Base-by-base conservation (phyloP, 2,113 vertebrate genomes). In the Rhynchomys soricoides region DNA sequence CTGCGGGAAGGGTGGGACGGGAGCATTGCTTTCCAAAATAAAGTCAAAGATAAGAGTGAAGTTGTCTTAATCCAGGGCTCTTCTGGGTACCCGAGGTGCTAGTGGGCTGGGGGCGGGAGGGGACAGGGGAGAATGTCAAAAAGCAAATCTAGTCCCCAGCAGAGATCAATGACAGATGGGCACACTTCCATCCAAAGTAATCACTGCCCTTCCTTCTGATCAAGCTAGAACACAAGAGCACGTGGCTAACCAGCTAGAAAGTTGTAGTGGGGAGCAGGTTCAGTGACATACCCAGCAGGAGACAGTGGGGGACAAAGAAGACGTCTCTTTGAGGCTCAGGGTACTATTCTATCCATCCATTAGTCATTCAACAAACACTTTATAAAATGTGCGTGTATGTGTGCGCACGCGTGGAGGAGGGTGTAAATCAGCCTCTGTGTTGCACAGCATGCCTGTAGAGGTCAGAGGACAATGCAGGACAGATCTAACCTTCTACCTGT, bases 1-100 rank as follows among this genome's bases (percentile, higher is more conserved):
- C 86, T 50, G 26, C 29, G 73, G 91, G 48, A 21, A 95, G 95
- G 90, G 92, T 83, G 89, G 91, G 62, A 57, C 1, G 12, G 22
- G 19, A 92, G 77, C n/a, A 26, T 10, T 45, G 66, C 90, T 96
- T 95, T 96, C 97, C 92, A 96, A 95, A 96, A 96, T 96, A 97
- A 96, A 97, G 89, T 89, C 48, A 6, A 13, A 95, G 95, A 91
- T 91, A 55, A 87, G 93, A 43, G 78, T 62, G 81, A 19, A 7
- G 5, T 37, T 34, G 59, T 48, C 83, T 68, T 37, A 50, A 88
- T 71, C 48, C 48, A 71, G 86, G 34, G 34, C 21, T 87, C 66
- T 45, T 48, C 68, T 22, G 1, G 9, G 81, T 75, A 4, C 0
- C 0, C 11, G 37, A 59, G 55, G 13, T 5, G 17, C 52, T 59